A percentile compares a stretch with the other conserved stretches of the same genome.
Evolutionary conservation across 53 echinoderm and acorn worm genomes (phyloP).

Genomic region (Zoroaster sp.): DNA sequence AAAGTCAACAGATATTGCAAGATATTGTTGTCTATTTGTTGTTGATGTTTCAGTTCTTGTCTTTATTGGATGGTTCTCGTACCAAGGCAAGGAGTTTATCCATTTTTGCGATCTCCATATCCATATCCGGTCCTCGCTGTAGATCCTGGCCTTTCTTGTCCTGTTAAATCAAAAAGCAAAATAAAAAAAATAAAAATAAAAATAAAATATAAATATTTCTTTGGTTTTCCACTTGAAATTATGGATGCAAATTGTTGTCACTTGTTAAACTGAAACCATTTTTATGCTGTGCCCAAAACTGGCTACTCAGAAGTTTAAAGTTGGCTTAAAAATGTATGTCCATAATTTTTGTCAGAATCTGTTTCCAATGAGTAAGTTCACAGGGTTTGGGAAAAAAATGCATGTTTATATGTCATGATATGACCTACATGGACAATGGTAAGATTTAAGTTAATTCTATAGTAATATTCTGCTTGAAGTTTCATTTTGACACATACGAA

Average conservation of each 20-base stretch:
- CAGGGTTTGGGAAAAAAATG: not conserved
- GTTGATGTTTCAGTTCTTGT: conserved; percentile 56
- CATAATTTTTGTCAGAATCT: conserved; percentile 31
- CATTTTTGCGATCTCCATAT: conserved; percentile 98
- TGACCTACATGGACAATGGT: not conserved
- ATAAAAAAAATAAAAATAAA: too few species aligned
- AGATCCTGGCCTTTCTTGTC: conserved; percentile 90
- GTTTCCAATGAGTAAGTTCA: not conserved
- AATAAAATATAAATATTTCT: too few species aligned
- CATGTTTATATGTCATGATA: not conserved
- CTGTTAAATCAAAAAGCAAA: conserved; percentile 21
- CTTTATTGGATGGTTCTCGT: conserved; percentile 85
- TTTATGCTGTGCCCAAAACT: too few species aligned
- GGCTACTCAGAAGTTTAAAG: too few species aligned
- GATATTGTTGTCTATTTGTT: not conserved
- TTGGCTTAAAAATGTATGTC: conserved; percentile 13
- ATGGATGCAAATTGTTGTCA: too few species aligned
- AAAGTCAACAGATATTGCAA: not conserved
- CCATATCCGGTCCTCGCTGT: conserved; percentile 84
- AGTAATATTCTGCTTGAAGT: too few species aligned
- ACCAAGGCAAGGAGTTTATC: conserved; percentile 95
- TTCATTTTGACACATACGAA: too few species aligned
- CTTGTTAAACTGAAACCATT: too few species aligned
- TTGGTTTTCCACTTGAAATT: too few species aligned
- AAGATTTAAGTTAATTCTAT: not conserved